Percentiles rank a stretch among this genome's conserved stretches.
phyloP scores from a whole-genome alignment of 2,113 vertebrate genomes.

The Notechis scutatus region DNA sequence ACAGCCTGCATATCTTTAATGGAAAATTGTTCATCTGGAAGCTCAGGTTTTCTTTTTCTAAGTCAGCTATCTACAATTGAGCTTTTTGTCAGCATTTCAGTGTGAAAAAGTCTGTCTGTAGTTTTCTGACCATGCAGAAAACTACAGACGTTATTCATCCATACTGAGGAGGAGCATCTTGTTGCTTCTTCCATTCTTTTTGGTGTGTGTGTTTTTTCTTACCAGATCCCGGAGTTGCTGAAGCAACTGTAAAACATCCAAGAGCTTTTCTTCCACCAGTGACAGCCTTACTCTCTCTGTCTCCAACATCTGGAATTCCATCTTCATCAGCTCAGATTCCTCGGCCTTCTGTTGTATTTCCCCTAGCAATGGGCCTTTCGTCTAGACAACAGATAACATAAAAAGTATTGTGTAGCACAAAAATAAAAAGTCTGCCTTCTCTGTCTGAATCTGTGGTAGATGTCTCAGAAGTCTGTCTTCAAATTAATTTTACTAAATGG shows the following conservation, averaged over 20 bases:
- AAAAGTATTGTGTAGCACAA: constrained; percentile 15
- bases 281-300: constrained; percentile 87
- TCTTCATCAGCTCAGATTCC: constrained; percentile 78
- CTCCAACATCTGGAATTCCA: constrained; percentile 92
- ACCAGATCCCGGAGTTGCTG: constrained; percentile 87
- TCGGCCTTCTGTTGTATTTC: constrained; percentile 80
- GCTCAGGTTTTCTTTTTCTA: neutral
- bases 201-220: constrained; percentile 18
- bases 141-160: neutral
- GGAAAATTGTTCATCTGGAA: neutral
- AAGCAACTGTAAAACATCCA: constrained; percentile 87
- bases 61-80: neutral
- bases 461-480: neutral
- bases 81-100: neutral
- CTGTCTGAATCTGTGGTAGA: neutral
- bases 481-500: rapidly evolving
- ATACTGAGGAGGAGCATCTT: neutral
- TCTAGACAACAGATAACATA: constrained; percentile 61
- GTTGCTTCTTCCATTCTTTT: neutral
- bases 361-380: constrained; percentile 73
- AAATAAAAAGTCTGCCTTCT: neutral
- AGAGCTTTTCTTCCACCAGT: constrained; percentile 88
- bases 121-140: neutral
- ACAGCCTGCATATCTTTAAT: neutral
- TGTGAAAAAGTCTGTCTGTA: neutral